Percentiles rank a stretch among this genome's conserved stretches.
Conservation (phyloP, 2,797 vertebrate genomes). For the Adelosebastes latens region DNA sequence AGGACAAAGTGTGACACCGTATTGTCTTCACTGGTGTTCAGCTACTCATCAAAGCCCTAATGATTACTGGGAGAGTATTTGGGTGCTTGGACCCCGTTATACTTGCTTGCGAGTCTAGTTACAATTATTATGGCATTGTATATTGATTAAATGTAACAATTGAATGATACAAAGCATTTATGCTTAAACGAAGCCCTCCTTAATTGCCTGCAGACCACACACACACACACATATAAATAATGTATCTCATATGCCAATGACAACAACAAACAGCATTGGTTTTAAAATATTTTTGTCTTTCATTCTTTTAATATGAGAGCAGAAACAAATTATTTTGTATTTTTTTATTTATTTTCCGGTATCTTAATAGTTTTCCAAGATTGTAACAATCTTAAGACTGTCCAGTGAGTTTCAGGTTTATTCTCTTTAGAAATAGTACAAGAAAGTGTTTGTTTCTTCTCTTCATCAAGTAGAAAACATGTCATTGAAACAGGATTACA, state of each 20-base stretch:
- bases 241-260: constrained; percentile 1
- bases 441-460: constrained; percentile 54
- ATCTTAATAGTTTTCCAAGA: constrained; percentile 26
- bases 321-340: constrained; percentile 39
- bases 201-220: not conserved
- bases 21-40: not conserved
- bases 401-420: constrained; percentile 52
- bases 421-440: constrained; percentile 49
- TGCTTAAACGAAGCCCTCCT: not conserved
- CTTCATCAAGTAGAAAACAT: constrained; percentile 69
- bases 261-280: constrained; percentile 2
- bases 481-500: constrained; percentile 46
- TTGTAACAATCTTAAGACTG: constrained; percentile 67
- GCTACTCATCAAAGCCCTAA: not conserved
- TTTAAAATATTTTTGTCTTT: constrained; percentile 34
- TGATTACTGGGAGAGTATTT: not conserved
- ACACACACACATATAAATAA: not conserved
- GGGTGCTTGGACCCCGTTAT: not conserved
- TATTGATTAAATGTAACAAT: not conserved
- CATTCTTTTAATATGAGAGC: constrained; percentile 56
- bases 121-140: not conserved
- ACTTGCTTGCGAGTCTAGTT: not conserved
- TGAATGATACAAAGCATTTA: not conserved
- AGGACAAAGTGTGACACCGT: too few relatives aligned
- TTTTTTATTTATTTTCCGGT: constrained; percentile 1